Evolutionary conservation across 2,113 vertebrate genomes (phyloP).

Genomic region (Hystrix brachyura): DNA sequence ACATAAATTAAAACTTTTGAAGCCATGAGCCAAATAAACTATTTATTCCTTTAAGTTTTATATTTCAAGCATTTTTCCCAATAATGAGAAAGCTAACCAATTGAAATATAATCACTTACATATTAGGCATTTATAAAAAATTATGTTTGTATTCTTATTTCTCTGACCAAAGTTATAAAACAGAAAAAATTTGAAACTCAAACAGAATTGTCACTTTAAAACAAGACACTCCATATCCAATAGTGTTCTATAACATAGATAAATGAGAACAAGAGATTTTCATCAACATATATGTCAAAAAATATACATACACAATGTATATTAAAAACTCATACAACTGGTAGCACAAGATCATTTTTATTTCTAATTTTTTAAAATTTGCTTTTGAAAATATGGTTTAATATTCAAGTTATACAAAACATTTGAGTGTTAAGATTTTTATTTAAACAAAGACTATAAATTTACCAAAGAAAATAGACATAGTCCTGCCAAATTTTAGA

Average conservation of each 20-base stretch:
- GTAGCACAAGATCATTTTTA: neutral
- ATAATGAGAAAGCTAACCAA: neutral
- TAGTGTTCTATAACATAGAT: neutral
- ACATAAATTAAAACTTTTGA: no score
- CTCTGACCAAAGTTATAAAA: neutral
- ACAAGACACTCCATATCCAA: neutral
- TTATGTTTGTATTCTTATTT: neutral
- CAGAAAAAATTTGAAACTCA: neutral
- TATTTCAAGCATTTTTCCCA: neutral
- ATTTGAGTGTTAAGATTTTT: neutral
- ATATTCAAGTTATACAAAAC: neutral
- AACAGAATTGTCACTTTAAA: neutral
- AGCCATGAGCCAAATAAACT: neutral
- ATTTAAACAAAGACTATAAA: neutral
- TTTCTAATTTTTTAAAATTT: neutral
- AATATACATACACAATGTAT: neutral
- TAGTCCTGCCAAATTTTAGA: neutral
- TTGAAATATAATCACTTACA: neutral
- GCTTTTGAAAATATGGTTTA: neutral
- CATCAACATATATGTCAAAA: neutral
- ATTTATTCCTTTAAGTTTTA: neutral
- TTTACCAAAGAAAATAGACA: conserved; percentile 1
- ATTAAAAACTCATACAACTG: neutral
- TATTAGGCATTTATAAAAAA: neutral
- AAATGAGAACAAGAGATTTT: neutral